Percentiles rank a stretch among this genome's conserved stretches.
These are phyloP conservation scores for Micromussa lordhowensis DNA, from an alignment of 92 coral and sea anemone species.

Conservation along the genomic window DNA sequence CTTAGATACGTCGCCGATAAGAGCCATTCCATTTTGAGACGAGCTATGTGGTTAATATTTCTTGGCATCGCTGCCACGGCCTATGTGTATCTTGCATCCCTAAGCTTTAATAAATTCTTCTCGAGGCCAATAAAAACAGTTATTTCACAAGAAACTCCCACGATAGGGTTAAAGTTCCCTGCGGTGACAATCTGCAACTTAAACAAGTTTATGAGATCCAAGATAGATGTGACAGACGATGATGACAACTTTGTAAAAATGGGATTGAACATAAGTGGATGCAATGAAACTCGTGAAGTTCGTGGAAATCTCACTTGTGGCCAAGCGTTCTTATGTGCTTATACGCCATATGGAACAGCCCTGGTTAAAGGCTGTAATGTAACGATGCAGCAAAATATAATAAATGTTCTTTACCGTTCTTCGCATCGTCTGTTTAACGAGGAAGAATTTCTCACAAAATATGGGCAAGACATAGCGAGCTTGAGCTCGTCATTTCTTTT, in stretches of 20 bases:
- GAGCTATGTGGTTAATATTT: slow-evolving; percentile 13
- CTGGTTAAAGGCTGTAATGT: slow-evolving; percentile 6
- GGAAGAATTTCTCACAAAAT: slow-evolving; percentile 20
- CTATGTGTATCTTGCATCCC: not conserved
- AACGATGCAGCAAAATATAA: not conserved
- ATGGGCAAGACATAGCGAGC: slow-evolving; percentile 26
- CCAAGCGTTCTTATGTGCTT: slow-evolving; percentile 44
- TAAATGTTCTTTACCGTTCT: slow-evolving; percentile 1
- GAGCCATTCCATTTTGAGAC: not conserved
- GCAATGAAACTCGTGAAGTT: slow-evolving; percentile 31
- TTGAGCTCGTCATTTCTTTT: not conserved
- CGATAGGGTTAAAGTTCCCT: slow-evolving; percentile 52
- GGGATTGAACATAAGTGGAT: slow-evolving; percentile 61
- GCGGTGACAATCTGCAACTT: slow-evolving; percentile 66
- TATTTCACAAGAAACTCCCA: not conserved
- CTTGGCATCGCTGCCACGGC: not conserved
- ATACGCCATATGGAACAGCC: not conserved
- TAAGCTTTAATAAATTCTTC: not conserved
- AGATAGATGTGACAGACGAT: slow-evolving; percentile 46
- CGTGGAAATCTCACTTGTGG: slow-evolving; percentile 66
- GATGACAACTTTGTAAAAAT: slow-evolving; percentile 18
- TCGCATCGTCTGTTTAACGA: not conserved
- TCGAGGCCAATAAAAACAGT: slow-evolving; percentile 1
- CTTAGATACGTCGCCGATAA: not conserved
- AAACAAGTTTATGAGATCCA: slow-evolving; percentile 51